Conservation (phyloP, 92 coral and sea anemone genomes). For the Blastomussa wellsi region DNA sequence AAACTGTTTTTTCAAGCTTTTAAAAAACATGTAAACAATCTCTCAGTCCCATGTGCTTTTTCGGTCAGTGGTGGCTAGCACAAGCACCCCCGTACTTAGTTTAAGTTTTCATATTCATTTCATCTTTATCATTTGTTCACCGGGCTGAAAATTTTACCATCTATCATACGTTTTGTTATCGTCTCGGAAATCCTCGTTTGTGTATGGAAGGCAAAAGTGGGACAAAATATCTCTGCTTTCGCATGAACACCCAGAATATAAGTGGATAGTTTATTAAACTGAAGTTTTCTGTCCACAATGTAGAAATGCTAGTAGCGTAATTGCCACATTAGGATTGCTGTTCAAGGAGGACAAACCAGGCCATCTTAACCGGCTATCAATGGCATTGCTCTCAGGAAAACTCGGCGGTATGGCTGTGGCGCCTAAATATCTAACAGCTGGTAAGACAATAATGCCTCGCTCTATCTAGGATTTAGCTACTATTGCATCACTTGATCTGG, state of each 20-base stretch:
- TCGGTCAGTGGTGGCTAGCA: too few species aligned
- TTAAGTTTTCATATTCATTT: too few species aligned
- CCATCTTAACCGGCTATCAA: constrained; percentile 66
- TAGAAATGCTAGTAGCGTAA: constrained; percentile 85
- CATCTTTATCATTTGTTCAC: too few species aligned
- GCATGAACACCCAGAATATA: not conserved
- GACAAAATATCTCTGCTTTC: not conserved
- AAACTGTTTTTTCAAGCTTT: not conserved
- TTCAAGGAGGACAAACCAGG: constrained; percentile 59
- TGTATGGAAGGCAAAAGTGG: not conserved
- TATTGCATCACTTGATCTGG: too few species aligned
- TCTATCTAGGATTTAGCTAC: not conserved
- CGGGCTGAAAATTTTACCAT: too few species aligned
- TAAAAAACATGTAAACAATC: not conserved
- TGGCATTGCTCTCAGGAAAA: constrained; percentile 58
- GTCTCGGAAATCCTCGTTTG: too few species aligned
- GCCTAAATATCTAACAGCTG: constrained; percentile 68
- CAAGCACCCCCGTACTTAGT: too few species aligned
- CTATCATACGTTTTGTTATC: too few species aligned
- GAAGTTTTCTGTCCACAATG: not conserved
- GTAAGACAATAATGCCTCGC: constrained; percentile 35
- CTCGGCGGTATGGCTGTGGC: constrained; percentile 60
- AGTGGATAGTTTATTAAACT: not conserved
- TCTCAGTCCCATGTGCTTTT: too few species aligned
- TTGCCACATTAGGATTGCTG: constrained; percentile 74